Conservation (phyloP, 2,888 invertebrate species). For the Ephialtes manifestator region DNA sequence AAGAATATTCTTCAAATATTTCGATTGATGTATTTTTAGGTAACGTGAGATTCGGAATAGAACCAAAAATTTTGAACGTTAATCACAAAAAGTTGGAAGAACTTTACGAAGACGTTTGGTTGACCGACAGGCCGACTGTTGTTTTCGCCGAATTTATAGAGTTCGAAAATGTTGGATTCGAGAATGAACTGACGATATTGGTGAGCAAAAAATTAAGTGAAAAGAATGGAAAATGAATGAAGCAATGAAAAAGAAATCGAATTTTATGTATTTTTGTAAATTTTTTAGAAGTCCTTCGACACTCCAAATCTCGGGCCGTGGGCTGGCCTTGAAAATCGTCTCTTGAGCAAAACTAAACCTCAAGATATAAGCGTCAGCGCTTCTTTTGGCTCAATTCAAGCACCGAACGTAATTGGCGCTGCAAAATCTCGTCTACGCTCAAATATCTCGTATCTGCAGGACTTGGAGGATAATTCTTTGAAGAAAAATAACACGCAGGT, state of each 20-base stretch:
- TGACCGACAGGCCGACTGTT: conserved; percentile 83
- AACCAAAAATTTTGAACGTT: conserved; percentile 85
- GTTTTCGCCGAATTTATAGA: conserved; percentile 78
- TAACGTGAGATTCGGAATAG: conserved; percentile 84
- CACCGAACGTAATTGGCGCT: conserved; percentile 70
- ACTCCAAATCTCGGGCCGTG: conserved; percentile 83
- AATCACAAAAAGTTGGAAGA: conserved; percentile 83
- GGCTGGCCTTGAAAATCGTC: conserved; percentile 68
- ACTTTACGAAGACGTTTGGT: conserved; percentile 86
- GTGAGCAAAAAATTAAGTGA: conserved; percentile 75
- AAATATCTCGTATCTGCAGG: conserved; percentile 79
- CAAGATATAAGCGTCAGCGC: conserved; percentile 74
- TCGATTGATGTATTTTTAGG: conserved; percentile 81
- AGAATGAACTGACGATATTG: conserved; percentile 78
- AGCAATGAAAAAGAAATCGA: background rate
- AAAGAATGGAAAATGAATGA: background rate
- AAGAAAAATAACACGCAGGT: conserved; percentile 87
- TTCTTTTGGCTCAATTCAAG: conserved; percentile 67
- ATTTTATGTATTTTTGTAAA: background rate
- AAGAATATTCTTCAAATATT: background rate
- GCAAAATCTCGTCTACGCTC: conserved; percentile 69
- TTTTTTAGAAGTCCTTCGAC: conserved; percentile 86
- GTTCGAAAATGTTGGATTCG: conserved; percentile 81
- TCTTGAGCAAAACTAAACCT: conserved; percentile 78
- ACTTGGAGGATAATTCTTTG: conserved; percentile 87